Base-by-base conservation (phyloP, 2,888 invertebrate genomes). In the Smittia aterrima region DNA sequence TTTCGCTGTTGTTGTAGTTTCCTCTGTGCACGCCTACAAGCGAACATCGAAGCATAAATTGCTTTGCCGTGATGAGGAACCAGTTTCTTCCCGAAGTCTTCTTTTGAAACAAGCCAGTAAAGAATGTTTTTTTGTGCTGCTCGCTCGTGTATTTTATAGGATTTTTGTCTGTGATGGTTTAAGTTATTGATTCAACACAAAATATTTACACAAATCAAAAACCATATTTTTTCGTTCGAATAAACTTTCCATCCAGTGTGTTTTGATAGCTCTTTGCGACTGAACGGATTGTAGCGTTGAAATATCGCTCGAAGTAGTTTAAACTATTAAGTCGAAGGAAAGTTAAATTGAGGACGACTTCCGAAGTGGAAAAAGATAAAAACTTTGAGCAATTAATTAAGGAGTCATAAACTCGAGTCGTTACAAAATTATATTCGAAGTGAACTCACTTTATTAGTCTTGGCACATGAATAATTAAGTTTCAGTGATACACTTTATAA, bases 181-280 rank as follows among this genome's bases (percentile, higher is more conserved):
- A 38, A 32, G 64, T 27, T 64, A 64, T 64, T 64, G 64, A 64
- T 64, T 64, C 24, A 64, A 64, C 25, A 64, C 64, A 27, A 64
- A 64, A 64, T 27, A 27, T 27, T 27, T 64, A 64, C 64, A 64
- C 27, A 66, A 40, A 66, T 38, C 66, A 66, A 70, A 62, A 25
- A 24, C 62, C 72, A 72, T 72, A 72, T 72, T 72, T 72, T 70
- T 70, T 62, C 54, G 27, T 27, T 27, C 64, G 64, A 64, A 64
- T 27, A 27, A 27, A 16, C 18, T 68, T 18, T 72, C 38, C 18
- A 54, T 16, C 20, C 72, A 72, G 72, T 72, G 25, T 72, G 54
- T 72, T 62, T 72, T 62, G 53, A 72, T 54, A 62, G 53, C 40
- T 62, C 53, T 54, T 13, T 32, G 58, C 38, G 58, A 62, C 38